A percentile compares a stretch with the other conserved stretches of the same genome.
Evolutionary conservation across 2,797 vertebrate species (phyloP).

Genomic region (Spheniscus humboldti): DNA sequence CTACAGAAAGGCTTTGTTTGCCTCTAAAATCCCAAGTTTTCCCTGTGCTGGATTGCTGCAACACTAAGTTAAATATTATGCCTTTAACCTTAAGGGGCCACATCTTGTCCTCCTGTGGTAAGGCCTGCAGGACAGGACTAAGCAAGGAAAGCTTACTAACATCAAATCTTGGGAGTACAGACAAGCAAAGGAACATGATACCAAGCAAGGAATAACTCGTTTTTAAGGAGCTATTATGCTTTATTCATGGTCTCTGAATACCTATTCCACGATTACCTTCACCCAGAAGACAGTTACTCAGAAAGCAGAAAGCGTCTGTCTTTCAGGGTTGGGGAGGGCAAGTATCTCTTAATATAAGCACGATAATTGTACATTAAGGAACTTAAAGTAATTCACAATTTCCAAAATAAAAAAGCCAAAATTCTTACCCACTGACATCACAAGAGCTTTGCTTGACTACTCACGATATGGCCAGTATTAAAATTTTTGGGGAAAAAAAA

Average conservation of each 20-base stretch:
- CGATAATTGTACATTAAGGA: background rate
- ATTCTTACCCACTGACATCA: background rate
- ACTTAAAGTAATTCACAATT: background rate
- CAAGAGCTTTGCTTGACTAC: background rate
- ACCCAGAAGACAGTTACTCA: background rate
- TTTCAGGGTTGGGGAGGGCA: background rate
- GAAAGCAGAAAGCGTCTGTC: background rate
- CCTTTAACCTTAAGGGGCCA: background rate
- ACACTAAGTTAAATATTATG: background rate
- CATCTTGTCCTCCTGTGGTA: background rate
- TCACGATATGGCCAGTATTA: background rate
- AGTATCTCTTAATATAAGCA: background rate
- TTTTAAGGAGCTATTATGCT: background rate
- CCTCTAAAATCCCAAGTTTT: background rate
- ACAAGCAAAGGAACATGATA: background rate
- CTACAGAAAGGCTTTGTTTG: background rate
- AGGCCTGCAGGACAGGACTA: background rate
- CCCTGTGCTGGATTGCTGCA: background rate
- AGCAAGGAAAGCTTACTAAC: background rate
- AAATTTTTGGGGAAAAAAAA: background rate
- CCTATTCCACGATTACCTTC: background rate
- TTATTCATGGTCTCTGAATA: background rate
- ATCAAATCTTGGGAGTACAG: background rate
- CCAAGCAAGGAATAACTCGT: background rate
- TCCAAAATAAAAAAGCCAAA: background rate